These are phyloP conservation scores for Amiota mariae DNA, from an alignment of 2,888 invertebrate genomes.

Conservation along the genomic window DNA sequence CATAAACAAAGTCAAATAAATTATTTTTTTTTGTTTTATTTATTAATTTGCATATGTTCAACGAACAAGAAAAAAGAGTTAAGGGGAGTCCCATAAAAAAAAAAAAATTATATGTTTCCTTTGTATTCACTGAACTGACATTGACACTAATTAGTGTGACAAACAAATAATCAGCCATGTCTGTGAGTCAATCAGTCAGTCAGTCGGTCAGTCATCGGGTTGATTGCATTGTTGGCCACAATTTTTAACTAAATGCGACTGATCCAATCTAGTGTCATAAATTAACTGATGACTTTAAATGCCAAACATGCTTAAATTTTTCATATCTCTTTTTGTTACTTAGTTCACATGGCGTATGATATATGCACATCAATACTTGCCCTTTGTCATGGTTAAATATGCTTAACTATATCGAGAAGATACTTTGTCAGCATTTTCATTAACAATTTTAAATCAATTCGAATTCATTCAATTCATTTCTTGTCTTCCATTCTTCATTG, in stretches of 20 bases:
- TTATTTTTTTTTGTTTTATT: not conserved
- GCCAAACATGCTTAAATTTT: too few relatives aligned
- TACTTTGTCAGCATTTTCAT: too few relatives aligned
- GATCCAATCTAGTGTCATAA: too few relatives aligned
- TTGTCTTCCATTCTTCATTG: too few relatives aligned
- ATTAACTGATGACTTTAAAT: too few relatives aligned
- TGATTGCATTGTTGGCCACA: not conserved
- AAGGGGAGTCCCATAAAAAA: too few relatives aligned
- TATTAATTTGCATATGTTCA: not conserved
- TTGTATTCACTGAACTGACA: constrained; percentile 19
- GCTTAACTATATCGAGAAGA: too few relatives aligned
- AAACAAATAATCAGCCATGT: constrained; percentile 6
- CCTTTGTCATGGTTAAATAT: not conserved
- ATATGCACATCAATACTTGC: not conserved
- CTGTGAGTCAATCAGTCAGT: constrained; percentile 7
- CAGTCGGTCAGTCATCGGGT: constrained; percentile 7
- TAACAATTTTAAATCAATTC: constrained; percentile 3
- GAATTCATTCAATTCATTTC: constrained; percentile 11
- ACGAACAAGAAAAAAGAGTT: too few relatives aligned
- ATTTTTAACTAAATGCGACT: too few relatives aligned
- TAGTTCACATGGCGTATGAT: constrained; percentile 1
- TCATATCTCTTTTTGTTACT: too few relatives aligned
- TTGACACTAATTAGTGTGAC: constrained; percentile 29
- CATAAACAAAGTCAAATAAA: too few relatives aligned
- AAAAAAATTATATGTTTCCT: not conserved